phyloP scores from a whole-genome alignment of 2,113 vertebrate species.

The Craseonycteris thonglongyai region DNA sequence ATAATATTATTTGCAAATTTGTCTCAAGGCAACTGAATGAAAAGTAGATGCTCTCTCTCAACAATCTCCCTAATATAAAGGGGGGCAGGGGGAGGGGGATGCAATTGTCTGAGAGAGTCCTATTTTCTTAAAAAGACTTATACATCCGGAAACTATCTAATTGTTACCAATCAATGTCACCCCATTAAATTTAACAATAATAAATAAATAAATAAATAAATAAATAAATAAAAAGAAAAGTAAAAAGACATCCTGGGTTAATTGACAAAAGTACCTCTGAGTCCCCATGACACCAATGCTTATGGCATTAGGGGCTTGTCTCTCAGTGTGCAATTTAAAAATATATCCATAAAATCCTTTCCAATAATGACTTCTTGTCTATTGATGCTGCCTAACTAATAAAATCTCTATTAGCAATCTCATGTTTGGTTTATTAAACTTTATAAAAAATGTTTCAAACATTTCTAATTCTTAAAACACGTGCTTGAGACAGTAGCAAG shows the following conservation, averaged over 20 bases:
- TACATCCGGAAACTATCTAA: too few species aligned
- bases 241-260: conserved; percentile 56
- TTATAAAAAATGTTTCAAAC: neutral
- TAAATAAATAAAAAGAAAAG: too few species aligned
- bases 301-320: conserved; percentile 7
- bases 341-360: conserved; percentile 22
- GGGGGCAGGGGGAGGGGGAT: conserved; percentile 8
- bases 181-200: too few species aligned
- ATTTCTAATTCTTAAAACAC: neutral
- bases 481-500: neutral
- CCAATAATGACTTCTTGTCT: conserved; percentile 25
- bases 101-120: conserved; percentile 38
- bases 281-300: neutral
- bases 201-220: too few species aligned
- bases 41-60: conserved; percentile 42
- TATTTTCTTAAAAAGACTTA: conserved; percentile 53
- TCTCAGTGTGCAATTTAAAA: conserved; percentile 34
- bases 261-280: conserved; percentile 43
- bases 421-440: conserved; percentile 11
- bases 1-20: conserved; percentile 56
- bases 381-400: conserved; percentile 25
- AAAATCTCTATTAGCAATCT: conserved; percentile 28
- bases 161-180: too few species aligned
- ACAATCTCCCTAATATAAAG: conserved; percentile 47
- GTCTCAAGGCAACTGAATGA: conserved; percentile 51